Base-by-base conservation (phyloP, 2,113 vertebrate genomes). In the Polypterus senegalus region DNA sequence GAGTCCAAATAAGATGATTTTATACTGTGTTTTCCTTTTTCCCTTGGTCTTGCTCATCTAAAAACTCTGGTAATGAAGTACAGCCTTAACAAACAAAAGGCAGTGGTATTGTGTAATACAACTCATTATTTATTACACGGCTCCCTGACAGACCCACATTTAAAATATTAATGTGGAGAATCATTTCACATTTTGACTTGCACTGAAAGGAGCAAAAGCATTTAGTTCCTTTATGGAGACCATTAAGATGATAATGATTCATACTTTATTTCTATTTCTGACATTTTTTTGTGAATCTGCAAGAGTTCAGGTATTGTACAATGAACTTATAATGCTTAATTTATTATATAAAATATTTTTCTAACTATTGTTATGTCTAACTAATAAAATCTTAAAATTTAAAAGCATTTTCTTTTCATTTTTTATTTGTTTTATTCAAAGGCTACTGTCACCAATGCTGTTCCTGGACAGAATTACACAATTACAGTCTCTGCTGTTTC, bases 121-220 rank as follows among this genome's bases (percentile, higher is more conserved):
- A 71, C 85, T 92, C 87, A 91, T 92, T 79, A 83, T 81, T 93
- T 93, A 94, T 92, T 92, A 85, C 88, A 82, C 62, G 86, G 81
- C 80, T 81, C 79, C 86, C 83, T 84, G 78, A 76, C 86, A 81
- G 89, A 86, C 76, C 86, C 81, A 75, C 77, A 69, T 76, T 84
- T 94, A 90, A 94, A 94, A 94, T 85, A 89, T 95, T 95, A 86
- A 97, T 94, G 86, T 82, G 81, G 77, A 70, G 77, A 77, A 78
- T 76, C 80, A 63, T 79, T 84, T 88, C 79, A 71, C 79, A 74
- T 71, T 67, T 77, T 74, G 84, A 71, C 78, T 76, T 70, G 76
- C 76, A 73, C 73, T 73, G 70, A 77, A 55, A 70, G 71, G 48
- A 74, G 75, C 62, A 72, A 64, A 59, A 65, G 63, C 71, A 68